phyloP scores from a whole-genome alignment of 2,113 vertebrate species.

The Microtus pennsylvanicus region DNA sequence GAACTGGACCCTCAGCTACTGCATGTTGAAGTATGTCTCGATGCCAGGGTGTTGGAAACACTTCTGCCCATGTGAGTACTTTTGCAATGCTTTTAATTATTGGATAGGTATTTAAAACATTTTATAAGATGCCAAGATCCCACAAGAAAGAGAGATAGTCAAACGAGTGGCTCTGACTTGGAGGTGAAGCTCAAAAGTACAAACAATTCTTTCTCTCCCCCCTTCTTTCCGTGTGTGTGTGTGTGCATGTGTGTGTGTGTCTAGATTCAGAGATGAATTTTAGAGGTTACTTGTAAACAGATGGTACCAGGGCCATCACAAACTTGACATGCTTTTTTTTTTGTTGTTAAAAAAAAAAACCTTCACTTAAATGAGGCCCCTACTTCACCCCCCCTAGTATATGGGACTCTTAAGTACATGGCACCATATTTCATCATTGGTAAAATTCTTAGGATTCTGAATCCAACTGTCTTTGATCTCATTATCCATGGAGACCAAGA shows the following conservation, averaged over 20 bases:
- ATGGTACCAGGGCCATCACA: background rate
- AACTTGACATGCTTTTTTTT: background rate
- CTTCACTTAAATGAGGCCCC: background rate
- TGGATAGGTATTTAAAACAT: conserved; percentile 35
- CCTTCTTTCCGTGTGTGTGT: background rate
- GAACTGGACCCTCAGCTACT: background rate
- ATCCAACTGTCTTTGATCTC: background rate
- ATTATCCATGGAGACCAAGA: conserved; percentile 7
- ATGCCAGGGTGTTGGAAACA: background rate
- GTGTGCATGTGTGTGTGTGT: background rate
- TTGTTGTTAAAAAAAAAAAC: too few species aligned
- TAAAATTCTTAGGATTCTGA: conserved; percentile 58
- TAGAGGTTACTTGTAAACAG: background rate
- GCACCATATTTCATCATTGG: background rate
- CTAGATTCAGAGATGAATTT: conserved; percentile 17
- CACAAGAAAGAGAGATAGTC: conserved; percentile 42
- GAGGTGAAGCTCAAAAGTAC: background rate
- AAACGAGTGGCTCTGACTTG: background rate
- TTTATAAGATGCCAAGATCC: conserved; percentile 12
- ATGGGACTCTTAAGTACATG: background rate
- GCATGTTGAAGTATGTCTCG: conserved; percentile 31
- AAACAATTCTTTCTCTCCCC: too few species aligned
- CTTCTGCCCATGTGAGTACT: background rate
- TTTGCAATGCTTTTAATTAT: conserved; percentile 37
- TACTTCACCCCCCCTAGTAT: background rate